These are phyloP conservation scores for Anthrax anthrax DNA, from an alignment of 2,888 invertebrate genomes.

Conservation along the genomic window DNA sequence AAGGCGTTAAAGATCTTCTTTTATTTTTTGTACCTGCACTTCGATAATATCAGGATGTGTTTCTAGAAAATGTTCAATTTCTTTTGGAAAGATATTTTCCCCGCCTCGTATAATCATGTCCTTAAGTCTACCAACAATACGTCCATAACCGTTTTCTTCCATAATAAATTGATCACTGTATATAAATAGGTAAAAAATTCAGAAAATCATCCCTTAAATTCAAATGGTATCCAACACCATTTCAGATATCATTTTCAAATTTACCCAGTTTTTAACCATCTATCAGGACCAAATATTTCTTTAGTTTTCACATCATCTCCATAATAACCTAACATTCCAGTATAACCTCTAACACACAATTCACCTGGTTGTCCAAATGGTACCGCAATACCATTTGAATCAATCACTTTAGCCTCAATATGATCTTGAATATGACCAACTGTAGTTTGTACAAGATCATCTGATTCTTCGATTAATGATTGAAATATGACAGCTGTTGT, in stretches of 20 bases:
- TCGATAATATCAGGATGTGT: constrained; percentile 54
- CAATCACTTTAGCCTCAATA: constrained; percentile 44
- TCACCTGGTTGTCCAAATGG: constrained; percentile 57
- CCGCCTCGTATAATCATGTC: constrained; percentile 68
- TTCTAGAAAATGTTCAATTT: constrained; percentile 58
- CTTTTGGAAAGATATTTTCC: constrained; percentile 69
- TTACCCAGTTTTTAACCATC: constrained; percentile 66
- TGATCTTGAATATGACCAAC: constrained; percentile 44
- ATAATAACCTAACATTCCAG: constrained; percentile 61
- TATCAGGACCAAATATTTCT: constrained; percentile 45
- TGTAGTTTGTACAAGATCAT: constrained; percentile 34
- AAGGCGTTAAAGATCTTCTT: neutral
- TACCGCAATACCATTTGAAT: constrained; percentile 44
- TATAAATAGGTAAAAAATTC: neutral
- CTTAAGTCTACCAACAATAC: constrained; percentile 55
- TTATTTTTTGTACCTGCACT: constrained; percentile 40
- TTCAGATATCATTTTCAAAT: neutral
- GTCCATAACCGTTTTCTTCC: constrained; percentile 48
- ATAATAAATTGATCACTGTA: constrained; percentile 42
- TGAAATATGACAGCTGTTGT: constrained; percentile 40
- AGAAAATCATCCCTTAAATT: no score
- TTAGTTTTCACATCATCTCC: constrained; percentile 53
- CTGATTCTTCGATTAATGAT: constrained; percentile 35
- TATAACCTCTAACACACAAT: constrained; percentile 54
- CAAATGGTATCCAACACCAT: no score